Evolutionary conservation across 2,113 vertebrate species (phyloP).

Genomic region (Onychorhynchus coronatus): DNA sequence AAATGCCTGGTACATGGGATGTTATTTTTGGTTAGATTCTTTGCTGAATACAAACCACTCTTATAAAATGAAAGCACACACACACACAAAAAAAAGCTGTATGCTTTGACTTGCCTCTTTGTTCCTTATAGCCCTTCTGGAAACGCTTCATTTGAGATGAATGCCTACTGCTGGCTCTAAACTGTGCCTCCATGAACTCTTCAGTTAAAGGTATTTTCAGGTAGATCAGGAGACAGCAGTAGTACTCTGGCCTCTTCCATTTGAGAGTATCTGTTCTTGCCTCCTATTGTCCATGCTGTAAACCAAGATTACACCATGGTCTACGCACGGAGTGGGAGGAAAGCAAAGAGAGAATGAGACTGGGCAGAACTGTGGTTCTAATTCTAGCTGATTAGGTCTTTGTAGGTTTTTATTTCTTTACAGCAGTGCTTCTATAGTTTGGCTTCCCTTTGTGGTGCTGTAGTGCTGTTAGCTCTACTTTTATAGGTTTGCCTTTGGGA

Average conservation of each 20-base stretch:
- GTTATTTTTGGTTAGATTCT: neutral
- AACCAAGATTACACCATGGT: neutral
- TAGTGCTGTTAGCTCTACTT: neutral
- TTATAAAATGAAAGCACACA: neutral
- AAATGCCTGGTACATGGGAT: neutral
- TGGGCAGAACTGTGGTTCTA: neutral
- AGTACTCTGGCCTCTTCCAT: neutral
- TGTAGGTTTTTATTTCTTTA: neutral
- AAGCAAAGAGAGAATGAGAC: neutral
- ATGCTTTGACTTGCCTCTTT: neutral
- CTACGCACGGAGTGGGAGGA: neutral
- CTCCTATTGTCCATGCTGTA: neutral
- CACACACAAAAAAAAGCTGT: neutral
- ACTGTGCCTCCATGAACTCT: neutral
- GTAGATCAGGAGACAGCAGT: neutral
- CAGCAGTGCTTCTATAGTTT: neutral
- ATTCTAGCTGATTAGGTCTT: neutral
- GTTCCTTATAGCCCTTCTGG: neutral
- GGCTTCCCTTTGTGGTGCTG: neutral
- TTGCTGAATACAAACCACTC: neutral
- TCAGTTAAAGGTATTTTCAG: neutral
- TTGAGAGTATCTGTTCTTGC: neutral
- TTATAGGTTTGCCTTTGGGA: neutral
- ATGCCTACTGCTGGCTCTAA: neutral
- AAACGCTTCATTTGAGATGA: neutral